These are phyloP conservation scores for Eubasilissa regina DNA, from an alignment of 1,140 invertebrate species.

Conservation along the genomic window DNA sequence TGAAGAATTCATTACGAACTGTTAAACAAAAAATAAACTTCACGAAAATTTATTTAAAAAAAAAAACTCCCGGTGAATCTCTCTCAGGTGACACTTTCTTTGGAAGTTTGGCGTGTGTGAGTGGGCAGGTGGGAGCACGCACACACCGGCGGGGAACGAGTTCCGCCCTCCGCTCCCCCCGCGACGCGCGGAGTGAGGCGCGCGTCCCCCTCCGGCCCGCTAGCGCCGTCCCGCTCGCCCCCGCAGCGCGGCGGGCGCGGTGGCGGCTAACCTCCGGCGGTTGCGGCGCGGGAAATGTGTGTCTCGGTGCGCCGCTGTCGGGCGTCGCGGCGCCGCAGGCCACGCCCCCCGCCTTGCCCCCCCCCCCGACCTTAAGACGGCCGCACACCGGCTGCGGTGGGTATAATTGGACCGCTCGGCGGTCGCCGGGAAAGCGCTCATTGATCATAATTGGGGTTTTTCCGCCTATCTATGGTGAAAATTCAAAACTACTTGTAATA, in stretches of 20 bases:
- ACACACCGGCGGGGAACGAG: constrained; percentile 16
- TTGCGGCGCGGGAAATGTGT: constrained; percentile 60
- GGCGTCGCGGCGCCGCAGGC: constrained; percentile 43
- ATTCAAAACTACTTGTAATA: too few species aligned
- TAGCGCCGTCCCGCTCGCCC: constrained; percentile 24
- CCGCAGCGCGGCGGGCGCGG: constrained; percentile 51
- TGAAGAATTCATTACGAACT: too few species aligned
- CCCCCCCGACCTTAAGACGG: constrained; percentile 42
- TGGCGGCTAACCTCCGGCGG: constrained; percentile 59
- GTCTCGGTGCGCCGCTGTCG: constrained; percentile 60
- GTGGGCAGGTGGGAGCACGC: not conserved
- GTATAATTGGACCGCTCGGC: constrained; percentile 43
- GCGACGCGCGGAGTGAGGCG: constrained; percentile 17
- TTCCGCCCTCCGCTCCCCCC: constrained; percentile 21
- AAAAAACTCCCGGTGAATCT: too few species aligned
- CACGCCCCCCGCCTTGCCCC: constrained; percentile 43
- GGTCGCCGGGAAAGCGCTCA: not conserved
- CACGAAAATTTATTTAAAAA: constrained; percentile 8
- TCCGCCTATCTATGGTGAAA: too few species aligned
- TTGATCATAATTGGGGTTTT: too few species aligned
- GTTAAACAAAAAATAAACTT: not conserved
- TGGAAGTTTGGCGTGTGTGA: not conserved
- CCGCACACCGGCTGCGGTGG: constrained; percentile 43
- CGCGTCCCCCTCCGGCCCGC: not conserved
- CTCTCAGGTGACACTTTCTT: constrained; percentile 15